phyloP scores from a whole-genome alignment of 2,888 invertebrate genomes.

The Watsonalla cultraria region DNA sequence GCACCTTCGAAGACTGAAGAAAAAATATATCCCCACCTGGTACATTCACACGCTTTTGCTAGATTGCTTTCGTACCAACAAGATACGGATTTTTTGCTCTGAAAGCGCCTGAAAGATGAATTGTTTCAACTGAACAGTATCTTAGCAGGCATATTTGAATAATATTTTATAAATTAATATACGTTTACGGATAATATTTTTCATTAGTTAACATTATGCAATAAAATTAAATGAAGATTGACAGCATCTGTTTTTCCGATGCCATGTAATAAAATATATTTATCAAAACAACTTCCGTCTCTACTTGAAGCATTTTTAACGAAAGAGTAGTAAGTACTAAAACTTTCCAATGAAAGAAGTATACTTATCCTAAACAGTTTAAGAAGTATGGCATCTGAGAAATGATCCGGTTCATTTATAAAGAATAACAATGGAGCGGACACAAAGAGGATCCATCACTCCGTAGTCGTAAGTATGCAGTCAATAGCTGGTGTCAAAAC shows the following conservation, averaged over 20 bases:
- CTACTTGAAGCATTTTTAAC: no score
- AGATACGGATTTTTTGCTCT: conserved; percentile 43
- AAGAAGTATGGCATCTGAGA: conserved; percentile 18
- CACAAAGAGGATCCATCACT: conserved; percentile 64
- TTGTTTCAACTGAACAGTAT: conserved; percentile 32
- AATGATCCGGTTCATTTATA: conserved; percentile 37
- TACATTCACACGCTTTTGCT: conserved; percentile 54
- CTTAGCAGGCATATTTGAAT: conserved; percentile 15
- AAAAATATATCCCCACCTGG: conserved; percentile 50
- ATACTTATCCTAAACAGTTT: not conserved
- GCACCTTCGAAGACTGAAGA: conserved; percentile 23
- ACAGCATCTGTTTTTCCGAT: no score
- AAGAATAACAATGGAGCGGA: conserved; percentile 42
- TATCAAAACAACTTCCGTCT: no score
- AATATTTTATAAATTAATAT: conserved; percentile 3
- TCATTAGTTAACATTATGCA: conserved; percentile 3
- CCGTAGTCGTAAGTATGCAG: conserved; percentile 70
- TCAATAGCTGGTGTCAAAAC: conserved; percentile 71
- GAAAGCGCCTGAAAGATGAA: conserved; percentile 37
- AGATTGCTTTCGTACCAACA: conserved; percentile 50
- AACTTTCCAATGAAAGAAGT: no score
- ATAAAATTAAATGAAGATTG: conserved; percentile 21
- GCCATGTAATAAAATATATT: no score
- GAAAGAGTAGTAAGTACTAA: no score
- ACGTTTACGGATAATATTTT: not conserved